Conservation (phyloP, 2,888 invertebrate species). For the Sinhomidia bicolor region DNA sequence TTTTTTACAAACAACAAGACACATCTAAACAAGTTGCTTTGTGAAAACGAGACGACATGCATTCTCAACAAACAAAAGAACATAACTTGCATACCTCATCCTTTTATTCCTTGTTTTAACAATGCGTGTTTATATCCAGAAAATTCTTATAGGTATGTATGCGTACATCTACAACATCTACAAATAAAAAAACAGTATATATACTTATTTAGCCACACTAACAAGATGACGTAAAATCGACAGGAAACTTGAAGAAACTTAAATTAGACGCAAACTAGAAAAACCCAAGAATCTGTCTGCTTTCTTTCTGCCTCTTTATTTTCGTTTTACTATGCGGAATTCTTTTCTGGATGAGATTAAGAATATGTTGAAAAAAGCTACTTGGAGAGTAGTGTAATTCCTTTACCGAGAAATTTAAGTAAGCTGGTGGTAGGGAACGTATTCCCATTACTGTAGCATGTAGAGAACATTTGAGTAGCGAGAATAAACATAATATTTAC, state of each 20-base stretch:
- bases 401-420: too few species aligned
- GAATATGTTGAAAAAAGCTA: too few species aligned
- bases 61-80: not conserved
- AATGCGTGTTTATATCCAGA: not conserved
- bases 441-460: too few species aligned
- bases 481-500: not conserved
- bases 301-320: too few species aligned
- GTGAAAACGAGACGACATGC: not conserved
- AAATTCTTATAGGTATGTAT: too few species aligned
- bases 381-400: too few species aligned
- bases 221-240: not conserved
- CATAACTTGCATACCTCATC: not conserved
- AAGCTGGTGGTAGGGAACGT: too few species aligned
- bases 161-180: too few species aligned
- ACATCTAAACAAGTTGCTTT: not conserved
- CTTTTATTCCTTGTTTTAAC: not conserved
- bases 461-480: too few species aligned
- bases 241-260: not conserved
- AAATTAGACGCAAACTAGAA: not conserved
- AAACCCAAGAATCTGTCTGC: constrained; percentile 1
- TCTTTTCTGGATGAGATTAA: too few species aligned
- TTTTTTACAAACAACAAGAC: not conserved
- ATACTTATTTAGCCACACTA: too few species aligned
- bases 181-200: not conserved
- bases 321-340: constrained; percentile 18